These are phyloP conservation scores for Stratiomys singularior DNA, from an alignment of 2,888 invertebrate species.

Conservation along the genomic window DNA sequence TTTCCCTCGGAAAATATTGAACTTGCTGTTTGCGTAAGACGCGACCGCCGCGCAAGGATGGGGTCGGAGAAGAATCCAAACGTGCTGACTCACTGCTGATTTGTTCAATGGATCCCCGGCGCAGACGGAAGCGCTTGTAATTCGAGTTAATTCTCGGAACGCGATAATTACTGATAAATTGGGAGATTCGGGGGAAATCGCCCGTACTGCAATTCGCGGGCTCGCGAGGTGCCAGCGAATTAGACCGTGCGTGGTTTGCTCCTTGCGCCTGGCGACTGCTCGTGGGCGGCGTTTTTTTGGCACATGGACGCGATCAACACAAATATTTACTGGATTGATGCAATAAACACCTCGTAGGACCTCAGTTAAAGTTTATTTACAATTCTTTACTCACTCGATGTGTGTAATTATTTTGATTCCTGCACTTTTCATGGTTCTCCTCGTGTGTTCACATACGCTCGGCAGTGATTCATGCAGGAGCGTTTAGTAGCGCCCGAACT, in stretches of 20 bases:
- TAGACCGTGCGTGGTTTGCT: background rate
- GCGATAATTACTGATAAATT: conserved; percentile 5
- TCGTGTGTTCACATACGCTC: background rate
- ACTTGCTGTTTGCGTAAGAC: conserved; percentile 5
- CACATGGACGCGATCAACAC: conserved; percentile 25
- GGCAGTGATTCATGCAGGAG: background rate
- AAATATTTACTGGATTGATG: conserved; percentile 26
- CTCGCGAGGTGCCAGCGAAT: background rate
- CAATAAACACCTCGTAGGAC: conserved; percentile 27
- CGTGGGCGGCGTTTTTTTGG: conserved; percentile 16
- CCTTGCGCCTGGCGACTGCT: background rate
- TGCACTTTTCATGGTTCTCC: background rate
- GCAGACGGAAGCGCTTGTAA: conserved; percentile 29
- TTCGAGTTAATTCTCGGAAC: conserved; percentile 15
- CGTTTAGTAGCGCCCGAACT: background rate
- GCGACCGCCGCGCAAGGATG: background rate
- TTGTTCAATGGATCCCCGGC: conserved; percentile 4
- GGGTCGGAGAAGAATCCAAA: background rate
- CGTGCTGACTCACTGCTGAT: conserved; percentile 1
- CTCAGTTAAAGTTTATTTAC: conserved; percentile 25
- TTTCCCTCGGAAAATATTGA: background rate
- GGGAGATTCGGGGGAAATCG: background rate
- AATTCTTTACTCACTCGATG: conserved; percentile 28
- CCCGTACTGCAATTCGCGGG: background rate
- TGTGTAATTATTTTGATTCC: conserved; percentile 33